Conservation (phyloP, 2,797 vertebrate species). For the Sciurus carolinensis region DNA sequence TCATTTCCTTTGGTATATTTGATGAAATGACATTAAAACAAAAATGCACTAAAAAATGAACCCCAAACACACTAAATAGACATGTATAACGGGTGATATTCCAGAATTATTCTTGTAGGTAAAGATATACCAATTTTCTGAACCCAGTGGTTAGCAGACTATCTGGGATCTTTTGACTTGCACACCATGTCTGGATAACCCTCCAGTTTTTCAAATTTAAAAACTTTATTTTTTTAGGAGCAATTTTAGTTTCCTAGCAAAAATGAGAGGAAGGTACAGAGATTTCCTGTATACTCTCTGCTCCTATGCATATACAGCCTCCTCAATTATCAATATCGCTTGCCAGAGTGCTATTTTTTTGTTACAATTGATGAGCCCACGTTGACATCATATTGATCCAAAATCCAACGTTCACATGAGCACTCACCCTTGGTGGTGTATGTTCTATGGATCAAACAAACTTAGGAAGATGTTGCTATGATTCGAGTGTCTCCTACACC, state of each 20-base stretch:
- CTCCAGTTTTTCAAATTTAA: background rate
- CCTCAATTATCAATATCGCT: no score
- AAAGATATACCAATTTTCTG: background rate
- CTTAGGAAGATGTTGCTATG: background rate
- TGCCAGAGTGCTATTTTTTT: background rate
- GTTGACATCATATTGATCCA: background rate
- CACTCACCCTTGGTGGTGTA: background rate
- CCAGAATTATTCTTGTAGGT: background rate
- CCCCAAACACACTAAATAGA: background rate
- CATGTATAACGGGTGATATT: background rate
- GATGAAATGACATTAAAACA: background rate
- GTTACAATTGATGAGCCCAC: rapidly evolving
- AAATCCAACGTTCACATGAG: no score
- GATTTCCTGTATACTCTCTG: background rate
- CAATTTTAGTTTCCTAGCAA: background rate
- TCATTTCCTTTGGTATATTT: no score
- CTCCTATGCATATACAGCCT: no score
- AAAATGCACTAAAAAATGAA: background rate
- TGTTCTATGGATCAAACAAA: background rate
- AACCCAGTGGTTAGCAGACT: background rate
- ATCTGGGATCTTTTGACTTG: background rate
- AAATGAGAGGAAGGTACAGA: background rate
- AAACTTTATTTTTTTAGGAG: background rate
- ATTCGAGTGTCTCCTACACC: background rate
- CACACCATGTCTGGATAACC: background rate